phyloP scores from a whole-genome alignment of 2,888 invertebrate genomes.

The Neoascia interrupta region DNA sequence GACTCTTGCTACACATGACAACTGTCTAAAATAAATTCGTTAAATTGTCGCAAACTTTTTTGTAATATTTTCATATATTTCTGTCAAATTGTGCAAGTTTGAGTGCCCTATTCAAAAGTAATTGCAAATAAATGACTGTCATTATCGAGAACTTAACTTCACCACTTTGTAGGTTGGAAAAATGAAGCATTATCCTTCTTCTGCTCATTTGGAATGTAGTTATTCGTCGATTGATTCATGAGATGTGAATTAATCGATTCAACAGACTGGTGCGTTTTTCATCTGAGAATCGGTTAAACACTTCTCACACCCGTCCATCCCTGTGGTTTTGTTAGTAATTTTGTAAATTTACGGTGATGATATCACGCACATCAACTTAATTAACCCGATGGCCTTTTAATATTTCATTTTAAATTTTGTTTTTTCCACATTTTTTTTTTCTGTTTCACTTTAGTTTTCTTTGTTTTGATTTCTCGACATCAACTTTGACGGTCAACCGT shows the following conservation, averaged over 20 bases:
- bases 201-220: no score
- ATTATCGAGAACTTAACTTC: constrained; percentile 15
- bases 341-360: constrained; percentile 58
- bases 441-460: no score
- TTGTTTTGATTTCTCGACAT: no score
- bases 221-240: constrained; percentile 12
- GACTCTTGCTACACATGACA: no score
- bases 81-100: no score
- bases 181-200: no score
- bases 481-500: no score
- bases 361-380: constrained; percentile 66
- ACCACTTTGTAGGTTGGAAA: no score
- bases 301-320: constrained; percentile 11
- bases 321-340: constrained; percentile 41
- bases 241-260: constrained; percentile 9
- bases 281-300: neutral
- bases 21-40: no score
- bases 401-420: no score
- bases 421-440: no score
- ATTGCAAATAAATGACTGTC: neutral
- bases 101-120: neutral
- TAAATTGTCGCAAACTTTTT: constrained; percentile 9
- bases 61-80: no score
- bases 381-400: constrained; percentile 64
- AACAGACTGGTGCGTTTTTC: neutral